phyloP scores from a whole-genome alignment of 2,797 vertebrate genomes.

The Leptodactylus fallax region DNA sequence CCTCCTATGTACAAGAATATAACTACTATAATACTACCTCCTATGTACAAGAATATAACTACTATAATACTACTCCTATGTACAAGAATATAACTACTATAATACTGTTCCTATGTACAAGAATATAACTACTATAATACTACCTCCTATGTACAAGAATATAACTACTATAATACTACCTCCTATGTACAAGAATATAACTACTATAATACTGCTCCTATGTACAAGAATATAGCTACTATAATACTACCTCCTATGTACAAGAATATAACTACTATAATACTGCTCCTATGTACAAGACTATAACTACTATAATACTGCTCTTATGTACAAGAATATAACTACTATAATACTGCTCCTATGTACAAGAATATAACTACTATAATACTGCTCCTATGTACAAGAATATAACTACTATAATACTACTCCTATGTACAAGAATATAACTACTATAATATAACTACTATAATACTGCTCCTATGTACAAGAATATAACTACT shows the following conservation, averaged over 20 bases:
- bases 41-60: conserved; percentile 10
- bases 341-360: conserved; percentile 3
- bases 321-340: not conserved
- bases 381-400: not conserved
- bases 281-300: conserved; percentile 1
- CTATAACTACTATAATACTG: conserved; percentile 5
- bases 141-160: no score
- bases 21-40: conserved; percentile 9
- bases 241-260: not conserved
- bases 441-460: conserved; percentile 1
- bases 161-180: not conserved
- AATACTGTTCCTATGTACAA: not conserved
- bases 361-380: not conserved
- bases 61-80: not conserved
- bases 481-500: conserved; percentile 1
- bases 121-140: not conserved
- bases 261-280: not conserved
- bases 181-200: not conserved
- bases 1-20: not conserved
- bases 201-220: conserved; percentile 7
- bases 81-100: conserved; percentile 3
- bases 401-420: not conserved
- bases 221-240: conserved; percentile 3
- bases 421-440: not conserved
- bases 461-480: not conserved